Base-by-base conservation (phyloP, 2,113 vertebrate species). In the Proterorhinus semilunaris region DNA sequence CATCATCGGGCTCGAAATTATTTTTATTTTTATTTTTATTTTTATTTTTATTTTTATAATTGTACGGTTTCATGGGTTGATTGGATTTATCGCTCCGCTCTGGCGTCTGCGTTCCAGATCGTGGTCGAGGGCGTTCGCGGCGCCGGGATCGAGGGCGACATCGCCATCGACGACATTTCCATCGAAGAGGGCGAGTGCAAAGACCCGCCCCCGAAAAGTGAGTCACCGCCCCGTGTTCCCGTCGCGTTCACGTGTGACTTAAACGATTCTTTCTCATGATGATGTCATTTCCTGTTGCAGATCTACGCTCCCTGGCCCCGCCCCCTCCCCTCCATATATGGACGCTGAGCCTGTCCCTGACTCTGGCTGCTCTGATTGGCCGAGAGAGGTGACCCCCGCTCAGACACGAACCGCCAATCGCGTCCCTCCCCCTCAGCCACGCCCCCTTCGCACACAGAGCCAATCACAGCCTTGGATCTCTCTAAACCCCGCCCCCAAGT, bases 71-170 rank as follows among this genome's bases (percentile, higher is more conserved):
- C n/a, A n/a, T n/a, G n/a, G n/a, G n/a, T 21, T 21, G 2, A 21
- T 21, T 21, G 21, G 21, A 21, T 21, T 21, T 21, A 21, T 21
- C 21, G 21, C n/a, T n/a, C n/a, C n/a, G n/a, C n/a, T n/a, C n/a
- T n/a, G n/a, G n/a, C n/a, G n/a, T 36, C 27, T 36, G 27, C 27
- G 27, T 36, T 70, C 16, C 78, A 99, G 97, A 89, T 99, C 75
- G 92, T 98, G 86, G 92, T 99, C 75, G 97, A 98, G 92, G 97
- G 97, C 3, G 91, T 98, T 63, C 93, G 97, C 17, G 96, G 97
- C 8, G 72, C 93, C 0, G 97, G 97, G 0, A 96, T 98, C 15
- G 97, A 99, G 90, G 97, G 97, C 1, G 97, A 98, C 55, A 97
- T 99, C 48, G 97, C 97, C 66, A 93, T 98, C 4, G 97, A 99